Percentiles rank a stretch among this genome's conserved stretches.
These are phyloP conservation scores for Drosophila elegans DNA, from an alignment of 1,140 invertebrate species.

Conservation along the genomic window DNA sequence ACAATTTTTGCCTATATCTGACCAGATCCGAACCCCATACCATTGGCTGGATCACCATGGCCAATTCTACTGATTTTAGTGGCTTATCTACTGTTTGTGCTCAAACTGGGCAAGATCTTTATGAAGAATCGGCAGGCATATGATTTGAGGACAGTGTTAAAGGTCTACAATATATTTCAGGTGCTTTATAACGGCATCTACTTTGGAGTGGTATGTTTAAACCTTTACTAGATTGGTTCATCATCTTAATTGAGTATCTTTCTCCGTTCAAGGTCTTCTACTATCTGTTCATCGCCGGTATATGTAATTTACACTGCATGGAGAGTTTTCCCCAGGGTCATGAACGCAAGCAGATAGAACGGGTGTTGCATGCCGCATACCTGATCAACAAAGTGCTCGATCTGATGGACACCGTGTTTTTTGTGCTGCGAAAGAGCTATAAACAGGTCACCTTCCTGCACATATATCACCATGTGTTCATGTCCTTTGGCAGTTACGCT, in stretches of 20 bases:
- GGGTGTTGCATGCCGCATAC: conserved; percentile 51
- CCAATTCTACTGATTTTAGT: conserved; percentile 40
- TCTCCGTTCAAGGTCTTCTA: conserved; percentile 44
- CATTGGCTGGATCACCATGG: conserved; percentile 45
- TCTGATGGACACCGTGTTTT: conserved; percentile 92
- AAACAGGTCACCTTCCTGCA: conserved; percentile 93
- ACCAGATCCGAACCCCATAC: conserved; percentile 53
- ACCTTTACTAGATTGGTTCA: not conserved
- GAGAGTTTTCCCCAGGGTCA: conserved; percentile 56
- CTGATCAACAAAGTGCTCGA: conserved; percentile 85
- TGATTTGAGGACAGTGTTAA: conserved; percentile 38
- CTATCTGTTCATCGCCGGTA: conserved; percentile 40
- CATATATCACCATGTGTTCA: conserved; percentile 92
- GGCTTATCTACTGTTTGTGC: conserved; percentile 57
- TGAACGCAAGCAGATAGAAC: conserved; percentile 46
- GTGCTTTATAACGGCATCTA: conserved; percentile 52
- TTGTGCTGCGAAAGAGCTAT: conserved; percentile 94
- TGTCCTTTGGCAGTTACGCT: conserved; percentile 23
- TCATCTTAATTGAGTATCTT: not conserved
- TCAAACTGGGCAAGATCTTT: conserved; percentile 52
- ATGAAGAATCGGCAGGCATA: conserved; percentile 61
- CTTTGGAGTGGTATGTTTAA: conserved; percentile 45
- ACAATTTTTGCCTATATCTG: not conserved
- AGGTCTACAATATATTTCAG: conserved; percentile 56
- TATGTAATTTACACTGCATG: conserved; percentile 59